phyloP scores from a whole-genome alignment of 2,113 vertebrate genomes.

The Tetrao urogallus region DNA sequence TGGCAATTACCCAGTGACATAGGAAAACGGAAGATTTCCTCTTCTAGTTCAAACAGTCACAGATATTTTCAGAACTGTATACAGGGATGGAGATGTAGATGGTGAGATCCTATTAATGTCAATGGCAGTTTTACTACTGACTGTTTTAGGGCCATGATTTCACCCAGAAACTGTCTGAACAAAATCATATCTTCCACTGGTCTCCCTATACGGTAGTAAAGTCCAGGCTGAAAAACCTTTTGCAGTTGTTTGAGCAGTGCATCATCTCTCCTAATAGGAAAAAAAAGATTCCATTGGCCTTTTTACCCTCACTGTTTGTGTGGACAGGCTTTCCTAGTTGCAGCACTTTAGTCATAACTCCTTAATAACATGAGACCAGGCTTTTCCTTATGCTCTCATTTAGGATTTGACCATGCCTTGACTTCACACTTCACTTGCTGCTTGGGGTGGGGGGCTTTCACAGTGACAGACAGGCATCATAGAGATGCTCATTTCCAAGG shows the following conservation, averaged over 20 bases:
- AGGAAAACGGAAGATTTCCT: background rate
- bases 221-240: background rate
- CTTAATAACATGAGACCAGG: background rate
- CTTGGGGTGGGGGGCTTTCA: background rate
- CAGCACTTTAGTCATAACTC: background rate
- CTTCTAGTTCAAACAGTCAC: background rate
- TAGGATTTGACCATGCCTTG: conserved; percentile 44
- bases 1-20: conserved; percentile 5
- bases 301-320: background rate
- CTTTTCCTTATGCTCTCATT: background rate
- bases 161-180: background rate
- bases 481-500: background rate
- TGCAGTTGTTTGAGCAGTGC: background rate
- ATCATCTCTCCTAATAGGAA: background rate
- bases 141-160: conserved; percentile 29
- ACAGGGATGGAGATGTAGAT: background rate
- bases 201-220: background rate
- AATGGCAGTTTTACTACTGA: background rate
- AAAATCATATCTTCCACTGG: background rate
- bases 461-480: conserved; percentile 22
- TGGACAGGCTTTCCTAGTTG: background rate
- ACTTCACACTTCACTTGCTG: conserved; percentile 23
- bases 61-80: conserved; percentile 22
- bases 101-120: conserved; percentile 19
- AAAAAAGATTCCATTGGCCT: background rate